Base-by-base conservation (phyloP, 2,888 invertebrate species). In the Philaethria dido region DNA sequence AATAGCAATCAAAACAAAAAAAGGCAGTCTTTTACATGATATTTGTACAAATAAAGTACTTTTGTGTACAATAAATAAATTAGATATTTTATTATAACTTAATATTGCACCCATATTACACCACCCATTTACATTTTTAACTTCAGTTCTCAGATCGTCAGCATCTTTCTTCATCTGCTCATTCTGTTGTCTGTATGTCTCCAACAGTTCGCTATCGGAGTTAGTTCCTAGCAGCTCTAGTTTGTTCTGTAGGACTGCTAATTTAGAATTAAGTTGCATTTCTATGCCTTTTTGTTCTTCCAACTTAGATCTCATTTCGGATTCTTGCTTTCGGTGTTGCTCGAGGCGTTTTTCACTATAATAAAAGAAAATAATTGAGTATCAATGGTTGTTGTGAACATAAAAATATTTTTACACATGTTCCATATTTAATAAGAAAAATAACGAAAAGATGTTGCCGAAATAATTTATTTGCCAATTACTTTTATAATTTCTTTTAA, bases 281-380 rank as follows among this genome's bases (percentile, higher is more conserved):
- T 92, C 92, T 52, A 86, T 72, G 8, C 86, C 89, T 75, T 86
- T 87, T 20, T 88, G 87, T 62, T 89, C 91, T 54, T 92, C 92
- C 9, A 92, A 52, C 69, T 86, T 87, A 0, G 83, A 71, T 29
- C 87, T 78, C 4, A 89, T 74, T 20, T 92, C 92, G 0, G 87
- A 79, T 68, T 92, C 92, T 73, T 83, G 85, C 69, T 90, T 91
- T 5, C 91, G 84, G 69, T 89, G 86, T 1, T 83, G 84, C 69
- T 92, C 92, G 45, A 92, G 68, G 72, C 85, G 88, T 71, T 89
- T 91, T 62, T 92, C 92, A 14, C 92, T 92, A 69, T 48, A 73
- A 77, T 1, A 9, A n/a, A 13, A 39, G 36, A 9, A 42, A 42
- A 57, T 57, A n/a, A 8, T 42, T 20, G 8, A 2, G 5, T 54